Conservation (phyloP, 2,888 invertebrate genomes). For the Cyrtodaria siliqua region DNA sequence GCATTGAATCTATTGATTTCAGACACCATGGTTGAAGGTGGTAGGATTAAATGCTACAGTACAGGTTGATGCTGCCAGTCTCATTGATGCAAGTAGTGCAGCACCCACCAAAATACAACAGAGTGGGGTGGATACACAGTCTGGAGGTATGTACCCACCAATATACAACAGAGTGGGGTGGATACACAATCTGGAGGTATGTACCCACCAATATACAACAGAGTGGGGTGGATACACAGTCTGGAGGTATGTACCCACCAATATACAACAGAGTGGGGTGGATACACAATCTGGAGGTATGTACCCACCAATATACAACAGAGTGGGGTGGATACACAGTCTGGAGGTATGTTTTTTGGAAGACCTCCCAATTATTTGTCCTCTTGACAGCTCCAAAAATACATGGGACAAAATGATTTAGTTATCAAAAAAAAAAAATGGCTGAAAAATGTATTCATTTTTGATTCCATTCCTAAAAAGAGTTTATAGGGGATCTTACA, state of each 20-base stretch:
- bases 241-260: conserved; percentile 71
- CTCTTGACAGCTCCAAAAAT: no score
- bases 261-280: conserved; percentile 69
- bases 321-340: conserved; percentile 66
- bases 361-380: no score
- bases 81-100: conserved; percentile 65
- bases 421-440: no score
- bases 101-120: conserved; percentile 64
- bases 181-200: conserved; percentile 70
- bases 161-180: conserved; percentile 69
- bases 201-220: conserved; percentile 64
- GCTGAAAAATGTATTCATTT: no score
- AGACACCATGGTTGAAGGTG: conserved; percentile 74
- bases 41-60: conserved; percentile 37
- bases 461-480: no score
- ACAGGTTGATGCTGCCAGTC: conserved; percentile 73
- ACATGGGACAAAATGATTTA: no score
- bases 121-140: conserved; percentile 67
- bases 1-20: background rate
- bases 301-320: conserved; percentile 62
- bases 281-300: conserved; percentile 70
- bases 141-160: conserved; percentile 71
- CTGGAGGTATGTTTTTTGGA: conserved; percentile 78
- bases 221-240: conserved; percentile 67
- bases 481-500: no score